phyloP scores from a whole-genome alignment of 2,888 invertebrate genomes.

The Latrodectus hesperus region DNA sequence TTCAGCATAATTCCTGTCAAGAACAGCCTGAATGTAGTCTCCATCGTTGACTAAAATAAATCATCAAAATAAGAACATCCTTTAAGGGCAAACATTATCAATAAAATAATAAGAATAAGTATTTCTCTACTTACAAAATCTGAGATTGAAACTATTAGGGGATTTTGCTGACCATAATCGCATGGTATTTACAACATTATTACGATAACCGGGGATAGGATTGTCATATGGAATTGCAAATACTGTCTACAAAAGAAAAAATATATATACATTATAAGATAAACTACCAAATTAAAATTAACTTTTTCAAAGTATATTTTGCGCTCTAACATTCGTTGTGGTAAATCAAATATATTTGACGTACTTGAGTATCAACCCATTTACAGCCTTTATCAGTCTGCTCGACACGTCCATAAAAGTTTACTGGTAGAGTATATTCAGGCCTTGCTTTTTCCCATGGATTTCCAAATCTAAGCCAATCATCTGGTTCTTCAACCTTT shows the following conservation, averaged over 20 bases:
- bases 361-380: slow-evolving; percentile 95
- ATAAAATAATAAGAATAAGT: neutral
- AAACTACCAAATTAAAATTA: neutral
- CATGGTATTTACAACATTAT: slow-evolving; percentile 98
- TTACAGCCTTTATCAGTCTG: slow-evolving; percentile 87
- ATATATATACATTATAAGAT: neutral
- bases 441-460: slow-evolving; percentile 99
- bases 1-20: slow-evolving; percentile 97
- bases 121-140: slow-evolving; percentile 87
- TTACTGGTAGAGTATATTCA: slow-evolving; percentile 96
- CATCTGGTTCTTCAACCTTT: slow-evolving; percentile 94
- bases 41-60: slow-evolving; percentile 90
- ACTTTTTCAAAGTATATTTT: too few relatives aligned
- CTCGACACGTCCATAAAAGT: slow-evolving; percentile 96
- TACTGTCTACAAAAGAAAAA: slow-evolving; percentile 80
- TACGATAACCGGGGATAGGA: slow-evolving; percentile 97
- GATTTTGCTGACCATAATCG: slow-evolving; percentile 99
- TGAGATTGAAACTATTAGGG: slow-evolving; percentile 93
- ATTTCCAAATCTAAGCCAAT: slow-evolving; percentile 98
- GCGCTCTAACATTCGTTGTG: too few relatives aligned
- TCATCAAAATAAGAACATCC: neutral
- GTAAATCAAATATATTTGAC: slow-evolving; percentile 33
- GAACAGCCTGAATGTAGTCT: slow-evolving; percentile 98
- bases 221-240: slow-evolving; percentile 99
- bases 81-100: neutral